A percentile compares a stretch with the other conserved stretches of the same genome.
Conservation (phyloP, 2,113 vertebrate genomes). For the Myrmecophaga tridactyla region DNA sequence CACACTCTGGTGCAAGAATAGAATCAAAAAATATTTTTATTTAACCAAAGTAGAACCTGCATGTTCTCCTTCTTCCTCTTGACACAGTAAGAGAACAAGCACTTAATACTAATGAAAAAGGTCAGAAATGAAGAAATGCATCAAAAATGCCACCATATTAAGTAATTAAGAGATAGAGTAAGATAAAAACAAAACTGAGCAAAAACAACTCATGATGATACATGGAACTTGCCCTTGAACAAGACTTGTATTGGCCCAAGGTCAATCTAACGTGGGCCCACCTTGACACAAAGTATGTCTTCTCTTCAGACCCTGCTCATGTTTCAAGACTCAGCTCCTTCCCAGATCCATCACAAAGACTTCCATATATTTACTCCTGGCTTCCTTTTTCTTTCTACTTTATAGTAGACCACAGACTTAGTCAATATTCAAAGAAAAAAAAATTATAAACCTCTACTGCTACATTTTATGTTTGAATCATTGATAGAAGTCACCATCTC, state of each 20-base stretch:
- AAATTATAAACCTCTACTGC: too few relatives aligned
- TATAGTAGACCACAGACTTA: not conserved
- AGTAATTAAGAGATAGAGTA: not conserved
- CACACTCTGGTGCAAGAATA: not conserved
- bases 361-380: not conserved
- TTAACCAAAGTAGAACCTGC: slow-evolving; percentile 32
- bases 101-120: slow-evolving; percentile 56
- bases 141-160: not conserved
- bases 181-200: not conserved
- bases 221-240: not conserved
- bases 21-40: not conserved
- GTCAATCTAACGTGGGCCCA: not conserved
- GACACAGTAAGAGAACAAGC: not conserved
- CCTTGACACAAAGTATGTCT: not conserved
- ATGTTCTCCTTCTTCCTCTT: not conserved
- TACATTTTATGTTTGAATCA: not conserved
- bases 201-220: not conserved
- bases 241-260: not conserved
- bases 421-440: not conserved
- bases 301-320: not conserved
- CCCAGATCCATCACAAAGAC: not conserved
- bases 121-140: slow-evolving; percentile 22
- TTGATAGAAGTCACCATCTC: not conserved
- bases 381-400: not conserved
- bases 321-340: not conserved